These are phyloP conservation scores for Nephotettix cincticeps DNA, from an alignment of 1,140 invertebrate genomes.

Conservation along the genomic window DNA sequence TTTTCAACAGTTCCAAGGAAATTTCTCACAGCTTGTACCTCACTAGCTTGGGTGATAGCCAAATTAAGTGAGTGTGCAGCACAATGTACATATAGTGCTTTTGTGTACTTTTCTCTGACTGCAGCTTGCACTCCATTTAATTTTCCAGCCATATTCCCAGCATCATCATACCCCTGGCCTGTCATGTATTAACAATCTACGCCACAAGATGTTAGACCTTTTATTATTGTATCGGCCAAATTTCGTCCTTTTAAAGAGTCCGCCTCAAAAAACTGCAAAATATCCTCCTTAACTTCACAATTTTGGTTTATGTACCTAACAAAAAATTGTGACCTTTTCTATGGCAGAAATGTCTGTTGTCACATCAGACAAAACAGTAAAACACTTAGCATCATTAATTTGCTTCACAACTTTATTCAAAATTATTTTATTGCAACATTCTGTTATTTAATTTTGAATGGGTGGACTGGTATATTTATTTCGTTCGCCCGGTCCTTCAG, in stretches of 20 bases:
- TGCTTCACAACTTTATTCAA: constrained; percentile 8
- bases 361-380: constrained; percentile 24
- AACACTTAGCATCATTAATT: constrained; percentile 25
- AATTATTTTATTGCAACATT: constrained; percentile 19
- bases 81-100: constrained; percentile 41
- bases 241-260: background rate
- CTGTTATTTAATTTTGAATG: constrained; percentile 22
- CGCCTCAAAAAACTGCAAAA: constrained; percentile 25
- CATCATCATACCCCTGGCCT: constrained; percentile 43
- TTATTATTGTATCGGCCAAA: background rate
- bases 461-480: background rate
- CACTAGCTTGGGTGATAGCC: constrained; percentile 26
- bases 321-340: constrained; percentile 24
- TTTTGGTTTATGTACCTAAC: constrained; percentile 19
- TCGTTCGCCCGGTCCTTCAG: background rate
- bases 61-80: constrained; percentile 45
- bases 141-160: constrained; percentile 39
- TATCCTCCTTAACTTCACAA: constrained; percentile 24
- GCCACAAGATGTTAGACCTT: background rate
- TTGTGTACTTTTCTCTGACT: constrained; percentile 41
- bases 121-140: constrained; percentile 42
- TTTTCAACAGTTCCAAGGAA: constrained; percentile 29
- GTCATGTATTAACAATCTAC: constrained; percentile 26
- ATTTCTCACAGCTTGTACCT: constrained; percentile 26
- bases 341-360: constrained; percentile 26